These are phyloP conservation scores for Ictidomys tridecemlineatus DNA, from an alignment of 2,113 vertebrate species.

Conservation along the genomic window DNA sequence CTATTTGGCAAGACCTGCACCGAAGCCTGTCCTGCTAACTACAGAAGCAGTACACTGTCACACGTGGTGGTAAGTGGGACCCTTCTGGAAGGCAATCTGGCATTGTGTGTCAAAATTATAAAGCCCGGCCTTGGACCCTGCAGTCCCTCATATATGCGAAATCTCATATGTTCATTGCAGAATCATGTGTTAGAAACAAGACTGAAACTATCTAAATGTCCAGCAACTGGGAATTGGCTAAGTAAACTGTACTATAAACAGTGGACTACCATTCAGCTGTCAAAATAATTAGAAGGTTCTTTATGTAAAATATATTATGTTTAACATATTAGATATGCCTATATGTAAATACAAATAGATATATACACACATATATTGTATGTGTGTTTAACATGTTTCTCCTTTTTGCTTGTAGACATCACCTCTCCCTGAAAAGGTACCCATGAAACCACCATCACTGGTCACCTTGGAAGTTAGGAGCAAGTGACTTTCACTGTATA, in stretches of 20 bases:
- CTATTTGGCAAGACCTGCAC: too few species aligned
- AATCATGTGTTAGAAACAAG: background rate
- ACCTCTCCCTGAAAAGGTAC: background rate
- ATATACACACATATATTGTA: background rate
- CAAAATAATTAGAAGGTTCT: constrained; percentile 16
- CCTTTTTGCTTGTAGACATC: background rate
- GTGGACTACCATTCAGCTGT: background rate
- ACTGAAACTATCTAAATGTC: background rate
- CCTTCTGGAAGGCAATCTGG: background rate
- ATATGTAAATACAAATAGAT: background rate
- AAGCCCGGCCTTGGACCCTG: background rate
- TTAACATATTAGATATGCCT: constrained; percentile 17
- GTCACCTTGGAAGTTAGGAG: background rate
- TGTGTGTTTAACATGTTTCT: background rate
- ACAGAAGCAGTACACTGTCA: background rate
- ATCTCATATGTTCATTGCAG: background rate
- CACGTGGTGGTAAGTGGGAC: background rate
- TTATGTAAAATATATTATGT: background rate
- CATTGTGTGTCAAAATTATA: constrained; percentile 19
- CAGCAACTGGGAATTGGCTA: background rate
- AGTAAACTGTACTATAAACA: background rate
- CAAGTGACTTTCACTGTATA: background rate
- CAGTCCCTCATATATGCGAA: background rate
- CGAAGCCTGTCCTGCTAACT: background rate
- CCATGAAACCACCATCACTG: background rate